Evolutionary conservation across 2,113 vertebrate genomes (phyloP).

Genomic region (Oceanites oceanicus): DNA sequence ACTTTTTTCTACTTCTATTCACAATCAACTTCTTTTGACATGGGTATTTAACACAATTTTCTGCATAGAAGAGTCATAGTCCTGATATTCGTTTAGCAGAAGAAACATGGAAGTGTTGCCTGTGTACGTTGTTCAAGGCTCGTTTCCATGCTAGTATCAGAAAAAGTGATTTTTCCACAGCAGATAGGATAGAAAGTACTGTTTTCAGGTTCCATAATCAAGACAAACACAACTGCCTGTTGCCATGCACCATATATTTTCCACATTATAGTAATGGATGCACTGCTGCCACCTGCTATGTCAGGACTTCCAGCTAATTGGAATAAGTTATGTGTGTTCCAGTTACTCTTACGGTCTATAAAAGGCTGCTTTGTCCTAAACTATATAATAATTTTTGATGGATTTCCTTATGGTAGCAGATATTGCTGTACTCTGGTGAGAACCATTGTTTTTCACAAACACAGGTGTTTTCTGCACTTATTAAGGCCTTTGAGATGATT

Average conservation of each 20-base stretch:
- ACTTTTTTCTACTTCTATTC: not conserved
- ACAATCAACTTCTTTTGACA: not conserved
- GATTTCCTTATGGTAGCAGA: slow-evolving; percentile 28
- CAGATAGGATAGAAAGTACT: slow-evolving; percentile 23
- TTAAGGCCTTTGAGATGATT: not conserved
- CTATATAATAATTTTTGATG: slow-evolving; percentile 60
- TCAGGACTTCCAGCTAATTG: slow-evolving; percentile 69
- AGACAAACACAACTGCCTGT: slow-evolving; percentile 47
- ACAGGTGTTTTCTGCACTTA: not conserved
- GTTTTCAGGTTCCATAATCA: slow-evolving; percentile 49
- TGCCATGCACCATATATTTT: slow-evolving; percentile 45
- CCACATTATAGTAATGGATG: slow-evolving; percentile 42
- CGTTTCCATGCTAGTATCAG: not conserved
- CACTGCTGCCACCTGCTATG: slow-evolving; percentile 53
- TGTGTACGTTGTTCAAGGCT: not conserved
- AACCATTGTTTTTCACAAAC: slow-evolving; percentile 26
- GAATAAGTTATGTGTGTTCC: slow-evolving; percentile 67
- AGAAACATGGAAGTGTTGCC: not conserved
- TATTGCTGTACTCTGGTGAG: not conserved
- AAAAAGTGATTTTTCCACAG: slow-evolving; percentile 10
- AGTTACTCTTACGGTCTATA: slow-evolving; percentile 37
- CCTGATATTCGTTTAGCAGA: not conserved
- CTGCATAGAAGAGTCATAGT: not conserved
- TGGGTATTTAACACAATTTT: not conserved
- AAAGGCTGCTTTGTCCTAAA: slow-evolving; percentile 61